phyloP scores from a whole-genome alignment of 2,797 vertebrate genomes.

The Benthosema pterotum region DNA sequence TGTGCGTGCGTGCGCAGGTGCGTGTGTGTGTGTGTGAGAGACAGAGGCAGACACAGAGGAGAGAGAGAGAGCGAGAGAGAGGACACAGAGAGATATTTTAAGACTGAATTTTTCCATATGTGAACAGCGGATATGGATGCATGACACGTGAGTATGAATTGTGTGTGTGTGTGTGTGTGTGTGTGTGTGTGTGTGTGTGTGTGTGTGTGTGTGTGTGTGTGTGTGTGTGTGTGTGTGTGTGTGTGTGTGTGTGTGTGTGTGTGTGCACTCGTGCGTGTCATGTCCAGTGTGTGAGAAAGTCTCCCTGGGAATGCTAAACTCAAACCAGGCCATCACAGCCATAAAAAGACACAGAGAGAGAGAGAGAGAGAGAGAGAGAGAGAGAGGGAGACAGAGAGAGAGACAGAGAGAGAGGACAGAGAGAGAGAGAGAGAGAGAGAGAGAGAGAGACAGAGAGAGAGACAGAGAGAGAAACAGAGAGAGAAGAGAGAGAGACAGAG shows the following conservation, averaged over 20 bases:
- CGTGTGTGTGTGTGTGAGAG: not conserved
- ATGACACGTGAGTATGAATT: not conserved
- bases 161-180: not conserved
- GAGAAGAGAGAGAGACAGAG: conserved; percentile 3
- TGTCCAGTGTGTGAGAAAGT: conserved; percentile 35
- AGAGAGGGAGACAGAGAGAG: not conserved
- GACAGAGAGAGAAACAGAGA: conserved; percentile 3
- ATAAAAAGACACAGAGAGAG: conserved; percentile 58
- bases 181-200: not conserved
- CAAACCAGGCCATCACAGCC: conserved; percentile 55
- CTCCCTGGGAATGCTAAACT: conserved; percentile 58
- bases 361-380: not conserved
- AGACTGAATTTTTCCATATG: conserved; percentile 2
- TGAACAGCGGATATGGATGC: conserved; percentile 3
- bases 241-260: conserved; percentile 2
- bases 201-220: not conserved
- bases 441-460: not conserved
- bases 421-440: not conserved
- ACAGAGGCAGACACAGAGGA: conserved; percentile 1
- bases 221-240: conserved; percentile 1
- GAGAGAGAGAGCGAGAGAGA: conserved; percentile 4
- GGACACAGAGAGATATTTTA: not conserved
- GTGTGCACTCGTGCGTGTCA: not conserved
- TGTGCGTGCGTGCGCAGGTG: no score
- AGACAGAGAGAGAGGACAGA: not conserved